Evolutionary conservation across 2,113 vertebrate genomes (phyloP).

Genomic region (Oplegnathus fasciatus): DNA sequence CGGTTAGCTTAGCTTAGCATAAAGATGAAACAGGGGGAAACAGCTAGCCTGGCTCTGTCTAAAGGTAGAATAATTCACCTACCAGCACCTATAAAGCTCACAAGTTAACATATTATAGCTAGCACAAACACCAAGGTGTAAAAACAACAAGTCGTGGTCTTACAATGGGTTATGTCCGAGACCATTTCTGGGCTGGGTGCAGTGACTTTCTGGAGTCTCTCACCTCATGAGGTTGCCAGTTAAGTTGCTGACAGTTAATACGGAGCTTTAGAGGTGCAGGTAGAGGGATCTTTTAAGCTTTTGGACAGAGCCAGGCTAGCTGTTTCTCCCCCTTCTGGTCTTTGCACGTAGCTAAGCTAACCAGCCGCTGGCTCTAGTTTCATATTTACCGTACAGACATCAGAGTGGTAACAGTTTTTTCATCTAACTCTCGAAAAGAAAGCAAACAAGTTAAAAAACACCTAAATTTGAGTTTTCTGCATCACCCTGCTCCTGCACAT

Average conservation of each 20-base stretch:
- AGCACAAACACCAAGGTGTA: neutral
- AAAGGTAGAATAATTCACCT: neutral
- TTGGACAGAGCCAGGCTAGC: neutral
- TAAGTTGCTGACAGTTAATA: too few relatives aligned
- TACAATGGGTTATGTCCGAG: too few relatives aligned
- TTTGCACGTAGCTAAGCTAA: neutral
- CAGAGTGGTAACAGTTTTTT: neutral
- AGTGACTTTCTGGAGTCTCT: neutral
- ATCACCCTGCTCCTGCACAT: neutral
- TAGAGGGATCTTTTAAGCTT: neutral
- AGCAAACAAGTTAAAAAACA: neutral
- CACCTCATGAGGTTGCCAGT: neutral
- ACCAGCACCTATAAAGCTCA: neutral
- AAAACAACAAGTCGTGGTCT: too few relatives aligned
- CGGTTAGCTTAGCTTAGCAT: neutral
- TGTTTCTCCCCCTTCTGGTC: neutral
- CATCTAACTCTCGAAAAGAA: neutral
- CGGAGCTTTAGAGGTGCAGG: neutral
- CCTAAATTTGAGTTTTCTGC: neutral
- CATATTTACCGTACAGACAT: neutral
- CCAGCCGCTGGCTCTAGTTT: neutral
- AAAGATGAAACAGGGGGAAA: neutral
- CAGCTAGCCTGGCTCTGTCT: neutral
- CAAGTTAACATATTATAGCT: neutral
- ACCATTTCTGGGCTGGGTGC: neutral